Evolutionary conservation across 2,797 vertebrate genomes (phyloP).

Genomic region (Orientallactaga sibirica): DNA sequence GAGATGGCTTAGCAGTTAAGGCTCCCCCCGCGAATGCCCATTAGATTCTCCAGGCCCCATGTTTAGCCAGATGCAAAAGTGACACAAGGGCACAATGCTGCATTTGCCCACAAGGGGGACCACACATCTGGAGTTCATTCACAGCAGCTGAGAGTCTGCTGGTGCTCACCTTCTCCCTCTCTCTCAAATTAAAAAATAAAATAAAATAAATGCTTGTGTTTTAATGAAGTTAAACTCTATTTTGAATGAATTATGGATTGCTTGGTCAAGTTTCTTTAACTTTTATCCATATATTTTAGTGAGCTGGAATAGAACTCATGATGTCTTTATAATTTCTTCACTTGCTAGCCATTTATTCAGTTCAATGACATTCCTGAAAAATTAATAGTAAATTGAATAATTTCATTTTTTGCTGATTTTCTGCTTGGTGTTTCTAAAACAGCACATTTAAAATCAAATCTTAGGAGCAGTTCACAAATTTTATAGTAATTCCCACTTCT

Average conservation of each 20-base stretch:
- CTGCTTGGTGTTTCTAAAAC: not conserved
- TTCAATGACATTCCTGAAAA: not conserved
- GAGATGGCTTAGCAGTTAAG: no score
- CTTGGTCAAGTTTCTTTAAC: not conserved
- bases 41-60: no score
- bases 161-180: no score
- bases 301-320: not conserved
- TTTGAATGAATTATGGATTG: not conserved
- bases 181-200: no score
- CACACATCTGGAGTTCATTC: no score
- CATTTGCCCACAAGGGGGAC: no score
- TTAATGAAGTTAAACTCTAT: not conserved
- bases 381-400: not conserved
- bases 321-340: not conserved
- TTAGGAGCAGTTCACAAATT: conserved; percentile 6
- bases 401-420: not conserved
- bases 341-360: not conserved
- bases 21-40: no score
- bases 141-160: no score
- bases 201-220: not conserved
- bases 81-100: no score
- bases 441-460: not conserved
- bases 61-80: no score
- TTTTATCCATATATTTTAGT: not conserved
- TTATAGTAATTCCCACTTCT: not conserved